phyloP scores from a whole-genome alignment of 2,888 invertebrate genomes.

The Rhamphomyia laevipes region DNA sequence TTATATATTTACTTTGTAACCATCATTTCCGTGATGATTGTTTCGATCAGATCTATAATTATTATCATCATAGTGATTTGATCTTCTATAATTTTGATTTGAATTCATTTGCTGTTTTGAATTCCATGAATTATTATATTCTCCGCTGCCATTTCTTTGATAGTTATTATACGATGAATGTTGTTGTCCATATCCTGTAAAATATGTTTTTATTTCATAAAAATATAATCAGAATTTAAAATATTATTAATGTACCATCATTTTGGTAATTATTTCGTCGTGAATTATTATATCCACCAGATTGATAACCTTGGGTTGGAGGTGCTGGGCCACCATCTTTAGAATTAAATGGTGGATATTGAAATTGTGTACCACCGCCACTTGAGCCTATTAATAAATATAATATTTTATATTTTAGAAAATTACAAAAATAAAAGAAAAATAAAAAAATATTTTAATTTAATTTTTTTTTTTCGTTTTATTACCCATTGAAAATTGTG shows the following conservation, averaged over 20 bases:
- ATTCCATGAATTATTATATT: slow-evolving; percentile 73
- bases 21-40: slow-evolving; percentile 13
- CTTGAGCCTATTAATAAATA: slow-evolving; percentile 17
- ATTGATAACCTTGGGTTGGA: slow-evolving; percentile 49
- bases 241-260: slow-evolving; percentile 9
- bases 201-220: not conserved
- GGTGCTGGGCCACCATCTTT: slow-evolving; percentile 73
- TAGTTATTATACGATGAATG: slow-evolving; percentile 70
- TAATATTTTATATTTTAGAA: not conserved
- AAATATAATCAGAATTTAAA: not conserved
- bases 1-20: slow-evolving; percentile 11
- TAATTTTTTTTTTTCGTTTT: not conserved
- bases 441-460: not conserved
- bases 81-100: slow-evolving; percentile 39
- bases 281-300: not conserved
- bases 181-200: slow-evolving; percentile 45
- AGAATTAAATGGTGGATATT: slow-evolving; percentile 85
- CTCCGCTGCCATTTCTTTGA: slow-evolving; percentile 59
- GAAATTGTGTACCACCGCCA: slow-evolving; percentile 52
- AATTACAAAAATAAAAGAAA: slow-evolving; percentile 2
- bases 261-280: slow-evolving; percentile 11
- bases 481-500: too few species aligned
- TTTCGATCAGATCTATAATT: slow-evolving; percentile 41
- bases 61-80: slow-evolving; percentile 66
- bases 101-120: slow-evolving; percentile 47